Evolutionary conservation across 2,888 invertebrate genomes (phyloP), one percentile per base, ranked within the genome.

Genomic region (Macropis europaea): DNA sequence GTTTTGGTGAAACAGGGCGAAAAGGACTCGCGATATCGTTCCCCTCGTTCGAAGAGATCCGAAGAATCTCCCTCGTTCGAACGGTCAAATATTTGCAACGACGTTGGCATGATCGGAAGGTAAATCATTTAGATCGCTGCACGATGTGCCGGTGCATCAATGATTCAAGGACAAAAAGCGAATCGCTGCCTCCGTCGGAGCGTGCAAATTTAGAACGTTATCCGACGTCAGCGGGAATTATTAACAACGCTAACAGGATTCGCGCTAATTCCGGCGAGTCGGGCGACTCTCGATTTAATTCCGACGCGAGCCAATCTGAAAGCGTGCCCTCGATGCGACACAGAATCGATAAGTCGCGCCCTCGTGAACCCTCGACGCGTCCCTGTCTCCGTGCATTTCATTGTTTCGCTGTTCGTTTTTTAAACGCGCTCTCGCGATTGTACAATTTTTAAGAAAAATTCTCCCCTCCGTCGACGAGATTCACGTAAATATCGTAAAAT

Each of bases 231-330:
- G 17, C 52, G 63, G 22, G 66, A 70, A 73, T 77, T 76, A 76
- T 77, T 73, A 73, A 77, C 68, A 73, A 73, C 60, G 63, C 50
- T 45, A 67, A 73, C 76, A 43, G 56, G 62, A 75, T 75, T 22
- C 52, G 9, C 57, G 63, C 60, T 73, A 67, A 63, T 73, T 45
- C 66, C 38, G 43, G 24, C 6, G 17, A 26, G 34, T 57, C 57
- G 45, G 43, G 67, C 67, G 57, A 67, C 63, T 56, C 61, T 63
- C 48, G 53, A 50, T 36, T n/a, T 56, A 52, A 64, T 62, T 61
- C 67, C 66, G 57, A 66, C 62, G 69, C 63, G 19, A 63, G 48
- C 47, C 34, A 59, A 56, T 42, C 36, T 5, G 24, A 36, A 36
- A 24, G 17, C 15, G 38, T 40, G 26, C 9, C 22, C 47, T 45